A percentile compares a stretch with the other conserved stretches of the same genome.
phyloP scores from a whole-genome alignment of 2,797 vertebrate species.

The Microhierax caerulescens region DNA sequence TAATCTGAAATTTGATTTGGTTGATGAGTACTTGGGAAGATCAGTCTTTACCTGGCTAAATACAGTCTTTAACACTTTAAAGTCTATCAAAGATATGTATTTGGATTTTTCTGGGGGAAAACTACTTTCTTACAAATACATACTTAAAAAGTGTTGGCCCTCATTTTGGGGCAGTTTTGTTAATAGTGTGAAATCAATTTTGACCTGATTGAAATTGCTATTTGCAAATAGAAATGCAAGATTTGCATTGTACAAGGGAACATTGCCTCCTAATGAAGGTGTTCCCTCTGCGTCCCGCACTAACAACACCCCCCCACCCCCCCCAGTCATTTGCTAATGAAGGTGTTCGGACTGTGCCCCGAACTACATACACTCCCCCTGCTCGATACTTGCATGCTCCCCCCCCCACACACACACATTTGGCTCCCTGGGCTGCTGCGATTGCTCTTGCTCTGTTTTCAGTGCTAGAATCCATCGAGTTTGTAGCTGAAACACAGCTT shows the following conservation, averaged over 20 bases:
- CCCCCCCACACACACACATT: not conserved
- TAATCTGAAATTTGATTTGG: not conserved
- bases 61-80: not conserved
- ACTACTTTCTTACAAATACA: not conserved
- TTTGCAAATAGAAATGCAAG: not conserved
- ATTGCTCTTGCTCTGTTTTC: not conserved
- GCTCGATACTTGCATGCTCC: too few species aligned
- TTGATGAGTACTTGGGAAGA: not conserved
- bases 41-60: not conserved
- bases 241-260: not conserved
- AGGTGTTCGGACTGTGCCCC: too few species aligned
- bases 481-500: not conserved
- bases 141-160: not conserved
- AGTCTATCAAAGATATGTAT: not conserved
- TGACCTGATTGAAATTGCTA: not conserved
- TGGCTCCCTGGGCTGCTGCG: not conserved
- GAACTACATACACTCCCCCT: too few species aligned
- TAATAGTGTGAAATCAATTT: not conserved
- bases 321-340: not conserved
- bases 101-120: not conserved
- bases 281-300: not conserved
- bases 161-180: not conserved
- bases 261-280: not conserved
- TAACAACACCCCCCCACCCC: too few species aligned
- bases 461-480: not conserved